A percentile compares a stretch with the other conserved stretches of the same genome.
phyloP scores from a whole-genome alignment of 2,797 vertebrate genomes.

The Gallinago stenura region DNA sequence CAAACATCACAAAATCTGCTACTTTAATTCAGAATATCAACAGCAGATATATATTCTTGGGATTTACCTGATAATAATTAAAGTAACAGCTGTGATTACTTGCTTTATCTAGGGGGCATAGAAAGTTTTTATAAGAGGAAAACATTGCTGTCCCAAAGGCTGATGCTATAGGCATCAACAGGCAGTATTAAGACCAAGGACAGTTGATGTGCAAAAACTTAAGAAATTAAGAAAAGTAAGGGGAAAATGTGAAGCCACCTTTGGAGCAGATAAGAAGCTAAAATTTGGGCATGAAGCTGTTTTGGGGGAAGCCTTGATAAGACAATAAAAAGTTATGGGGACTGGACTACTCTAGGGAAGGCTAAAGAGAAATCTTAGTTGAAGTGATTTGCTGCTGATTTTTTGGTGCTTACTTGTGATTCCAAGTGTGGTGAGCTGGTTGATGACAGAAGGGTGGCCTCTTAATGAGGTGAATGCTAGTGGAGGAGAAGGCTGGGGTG shows the following conservation, averaged over 20 bases:
- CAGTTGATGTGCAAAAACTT: neutral
- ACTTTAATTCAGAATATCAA: neutral
- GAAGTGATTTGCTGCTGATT: neutral
- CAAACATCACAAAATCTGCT: neutral
- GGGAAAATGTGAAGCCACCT: neutral
- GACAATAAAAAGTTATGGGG: neutral
- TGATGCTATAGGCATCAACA: neutral
- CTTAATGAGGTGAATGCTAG: neutral
- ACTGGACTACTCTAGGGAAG: neutral
- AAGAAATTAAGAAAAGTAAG: neutral
- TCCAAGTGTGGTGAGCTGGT: neutral
- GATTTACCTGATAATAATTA: neutral
- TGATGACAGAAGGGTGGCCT: neutral
- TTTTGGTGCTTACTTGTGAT: neutral
- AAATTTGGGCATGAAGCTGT: neutral
- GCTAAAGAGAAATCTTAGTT: neutral
- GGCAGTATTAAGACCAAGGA: neutral
- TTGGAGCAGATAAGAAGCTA: neutral
- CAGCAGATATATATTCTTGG: neutral
- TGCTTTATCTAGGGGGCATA: neutral
- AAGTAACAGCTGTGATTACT: neutral
- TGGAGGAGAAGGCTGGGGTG: neutral
- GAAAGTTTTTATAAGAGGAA: neutral
- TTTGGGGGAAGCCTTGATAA: neutral
- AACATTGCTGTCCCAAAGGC: neutral